Evolutionary conservation across 2,888 invertebrate species (phyloP).

Genomic region (Lycia hirtaria): DNA sequence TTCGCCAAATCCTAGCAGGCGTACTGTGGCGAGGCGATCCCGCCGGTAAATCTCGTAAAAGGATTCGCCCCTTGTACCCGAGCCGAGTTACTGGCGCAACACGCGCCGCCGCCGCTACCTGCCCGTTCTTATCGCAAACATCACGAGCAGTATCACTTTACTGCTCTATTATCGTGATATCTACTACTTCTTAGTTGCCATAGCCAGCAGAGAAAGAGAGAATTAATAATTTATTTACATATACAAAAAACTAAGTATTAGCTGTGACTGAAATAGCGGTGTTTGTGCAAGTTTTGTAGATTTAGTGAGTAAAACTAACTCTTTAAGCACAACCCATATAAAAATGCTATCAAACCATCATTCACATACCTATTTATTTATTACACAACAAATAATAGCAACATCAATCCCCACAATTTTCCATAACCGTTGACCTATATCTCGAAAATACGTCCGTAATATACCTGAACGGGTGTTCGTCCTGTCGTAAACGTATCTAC

Average conservation of each 20-base stretch:
- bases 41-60: conserved; percentile 80
- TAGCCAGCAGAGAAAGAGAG: too few species aligned
- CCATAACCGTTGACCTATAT: too few species aligned
- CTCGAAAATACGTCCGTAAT: neutral
- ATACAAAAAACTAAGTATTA: too few species aligned
- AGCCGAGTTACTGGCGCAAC: conserved; percentile 75
- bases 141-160: conserved; percentile 1
- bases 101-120: conserved; percentile 56
- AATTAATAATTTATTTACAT: too few species aligned
- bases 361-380: too few species aligned
- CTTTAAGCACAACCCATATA: too few species aligned
- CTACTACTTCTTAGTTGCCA: neutral
- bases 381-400: too few species aligned
- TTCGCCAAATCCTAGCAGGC: conserved; percentile 57
- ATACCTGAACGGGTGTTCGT: neutral
- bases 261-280: too few species aligned
- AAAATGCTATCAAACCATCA: too few species aligned
- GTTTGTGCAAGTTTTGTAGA: too few species aligned
- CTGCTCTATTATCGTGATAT: neutral
- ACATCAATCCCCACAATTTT: too few species aligned
- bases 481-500: conserved; percentile 1
- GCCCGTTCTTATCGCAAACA: conserved; percentile 43
- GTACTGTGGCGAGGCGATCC: conserved; percentile 66
- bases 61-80: conserved; percentile 77
- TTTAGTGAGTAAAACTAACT: too few species aligned